Base-by-base conservation (phyloP, 2,888 invertebrate species). In the Buathra laborator region DNA sequence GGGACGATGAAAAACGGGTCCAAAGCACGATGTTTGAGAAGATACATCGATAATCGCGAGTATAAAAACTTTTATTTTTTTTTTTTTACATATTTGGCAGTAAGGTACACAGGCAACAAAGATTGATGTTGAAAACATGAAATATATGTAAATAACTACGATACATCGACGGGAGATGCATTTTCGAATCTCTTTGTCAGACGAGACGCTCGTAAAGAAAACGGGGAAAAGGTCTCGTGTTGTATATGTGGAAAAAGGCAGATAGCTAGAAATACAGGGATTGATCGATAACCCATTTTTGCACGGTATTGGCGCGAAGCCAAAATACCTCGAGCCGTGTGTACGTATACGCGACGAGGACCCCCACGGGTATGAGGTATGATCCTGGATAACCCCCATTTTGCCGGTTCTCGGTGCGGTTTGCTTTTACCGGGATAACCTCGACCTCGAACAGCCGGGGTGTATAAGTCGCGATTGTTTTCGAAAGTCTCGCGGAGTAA, bases 211-310 rank as follows among this genome's bases (percentile, higher is more conserved):
- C 37, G 48, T 51, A 32, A 62, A 32, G 24, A 77, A 77, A 77
- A 32, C 14, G 37, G 62, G n/a, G 29, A 62, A 7, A 62, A 62
- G 37, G 24, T 43, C 56, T 59, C 19, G 44, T 44, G 62, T 81
- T 70, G 53, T 64, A 74, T 32, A 44, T 9, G 24, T 10, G 24
- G 19, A 46, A 66, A 64, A 79, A 16, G 79, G 29, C 29, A 71
- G 56, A 56, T 56, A 67, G 72, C 53, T 19, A 51, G 56, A 83
- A 68, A 70, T 71, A 75, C 72, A 70, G 87, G 81, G 88, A 86
- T 89, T 89, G 90, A 91, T 92, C 91, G 91, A 91, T 92, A 91
- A 91, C 91, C 91, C 89, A 92, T 92, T 91, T 92, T 90, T 89
- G 56, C 29, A 86, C 76, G 81, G 87, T 56, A 80, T 79, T 91